Conservation (phyloP, 2,797 vertebrate genomes). For the Tachyglossus aculeatus region DNA sequence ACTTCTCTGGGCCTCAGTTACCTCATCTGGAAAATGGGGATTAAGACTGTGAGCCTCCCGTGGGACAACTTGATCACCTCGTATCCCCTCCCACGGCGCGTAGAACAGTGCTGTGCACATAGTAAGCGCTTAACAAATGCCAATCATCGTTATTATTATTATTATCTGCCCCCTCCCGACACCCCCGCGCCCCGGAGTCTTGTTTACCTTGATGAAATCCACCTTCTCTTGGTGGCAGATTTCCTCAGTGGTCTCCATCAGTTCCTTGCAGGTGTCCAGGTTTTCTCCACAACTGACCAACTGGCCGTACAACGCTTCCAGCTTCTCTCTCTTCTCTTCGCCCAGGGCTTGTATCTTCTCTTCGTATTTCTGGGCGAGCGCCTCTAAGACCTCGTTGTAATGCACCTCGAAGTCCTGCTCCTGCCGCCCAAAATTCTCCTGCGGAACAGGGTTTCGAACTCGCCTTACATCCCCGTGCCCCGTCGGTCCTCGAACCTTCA, state of each 20-base stretch:
- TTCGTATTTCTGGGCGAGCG: conserved; percentile 85
- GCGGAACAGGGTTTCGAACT: too few species aligned
- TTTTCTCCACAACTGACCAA: conserved; percentile 87
- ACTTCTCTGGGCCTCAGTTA: too few species aligned
- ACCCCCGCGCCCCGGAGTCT: background rate
- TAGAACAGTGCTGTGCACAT: too few species aligned
- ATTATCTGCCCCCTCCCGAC: too few species aligned
- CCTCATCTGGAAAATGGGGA: too few species aligned
- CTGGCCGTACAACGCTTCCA: conserved; percentile 88
- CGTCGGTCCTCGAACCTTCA: too few species aligned
- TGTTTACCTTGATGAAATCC: conserved; percentile 86
- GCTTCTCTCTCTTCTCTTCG: conserved; percentile 88
- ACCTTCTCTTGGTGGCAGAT: conserved; percentile 83
- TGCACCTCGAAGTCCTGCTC: conserved; percentile 94
- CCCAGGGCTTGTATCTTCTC: conserved; percentile 81
- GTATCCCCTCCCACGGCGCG: too few species aligned
- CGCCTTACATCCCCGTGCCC: too few species aligned
- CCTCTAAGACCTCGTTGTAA: conserved; percentile 89
- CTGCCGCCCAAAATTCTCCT: conserved; percentile 95
- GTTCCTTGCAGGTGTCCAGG: conserved; percentile 86
- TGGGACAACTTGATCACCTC: too few species aligned
- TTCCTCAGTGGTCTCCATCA: conserved; percentile 86
- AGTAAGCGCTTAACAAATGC: too few species aligned
- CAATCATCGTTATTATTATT: too few species aligned
- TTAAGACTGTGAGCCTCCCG: too few species aligned